These are phyloP conservation scores for Corythaixoides concolor DNA, from an alignment of 2,113 vertebrate genomes.

Conservation along the genomic window DNA sequence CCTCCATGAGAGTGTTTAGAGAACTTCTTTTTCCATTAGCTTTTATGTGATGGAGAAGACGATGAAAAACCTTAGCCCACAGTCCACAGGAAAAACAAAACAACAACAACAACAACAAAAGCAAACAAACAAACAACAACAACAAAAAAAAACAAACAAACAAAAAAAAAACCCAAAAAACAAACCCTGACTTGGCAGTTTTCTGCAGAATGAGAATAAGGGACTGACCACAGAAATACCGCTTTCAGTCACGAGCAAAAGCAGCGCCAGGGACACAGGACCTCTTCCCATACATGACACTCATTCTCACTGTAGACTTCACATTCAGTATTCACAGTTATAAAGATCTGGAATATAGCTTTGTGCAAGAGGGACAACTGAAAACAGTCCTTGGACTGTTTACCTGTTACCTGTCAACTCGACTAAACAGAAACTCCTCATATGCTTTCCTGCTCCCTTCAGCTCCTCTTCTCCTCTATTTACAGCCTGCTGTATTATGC, in stretches of 20 bases:
- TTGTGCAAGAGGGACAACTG: background rate
- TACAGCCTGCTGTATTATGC: background rate
- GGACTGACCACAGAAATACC: background rate
- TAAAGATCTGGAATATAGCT: background rate
- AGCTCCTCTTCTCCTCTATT: background rate
- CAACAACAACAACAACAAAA: background rate
- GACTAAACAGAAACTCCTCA: background rate
- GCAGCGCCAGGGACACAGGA: background rate
- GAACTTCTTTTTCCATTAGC: background rate
- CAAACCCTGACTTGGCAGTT: background rate
- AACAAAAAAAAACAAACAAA: background rate
- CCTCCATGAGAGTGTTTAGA: background rate
- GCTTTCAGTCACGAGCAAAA: background rate
- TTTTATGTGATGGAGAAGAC: background rate
- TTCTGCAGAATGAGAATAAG: background rate
- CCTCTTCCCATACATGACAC: background rate
- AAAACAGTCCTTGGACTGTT: background rate
- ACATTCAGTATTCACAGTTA: background rate
- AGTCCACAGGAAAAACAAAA: background rate
- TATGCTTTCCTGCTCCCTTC: background rate
- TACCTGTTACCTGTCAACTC: background rate
- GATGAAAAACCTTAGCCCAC: background rate
- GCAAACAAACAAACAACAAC: background rate
- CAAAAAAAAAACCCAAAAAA: background rate
- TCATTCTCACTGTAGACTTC: background rate